Conservation (phyloP, 2,888 invertebrate genomes). For the Tryphoninae sp. region DNA sequence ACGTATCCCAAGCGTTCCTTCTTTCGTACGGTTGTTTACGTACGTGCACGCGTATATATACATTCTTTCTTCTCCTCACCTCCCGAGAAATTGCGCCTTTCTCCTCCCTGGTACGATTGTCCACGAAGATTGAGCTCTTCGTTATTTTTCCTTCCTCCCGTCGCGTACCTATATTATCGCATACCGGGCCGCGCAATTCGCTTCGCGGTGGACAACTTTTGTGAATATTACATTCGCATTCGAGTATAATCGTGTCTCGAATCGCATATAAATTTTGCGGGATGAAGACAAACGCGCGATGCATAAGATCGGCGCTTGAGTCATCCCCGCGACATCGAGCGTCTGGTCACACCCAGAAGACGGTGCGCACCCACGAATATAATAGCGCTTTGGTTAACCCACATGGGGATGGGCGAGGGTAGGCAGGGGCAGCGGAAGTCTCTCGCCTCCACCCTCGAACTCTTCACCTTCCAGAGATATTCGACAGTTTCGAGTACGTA, state of each 20-base stretch:
- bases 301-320: conserved; percentile 64
- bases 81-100: conserved; percentile 30
- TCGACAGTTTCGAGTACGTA: conserved; percentile 57
- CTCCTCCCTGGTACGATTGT: conserved; percentile 36
- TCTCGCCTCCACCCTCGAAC: conserved; percentile 55
- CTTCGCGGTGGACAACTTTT: background rate
- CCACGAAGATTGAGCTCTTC: conserved; percentile 48
- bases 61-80: background rate
- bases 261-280: background rate
- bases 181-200: too few species aligned
- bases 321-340: conserved; percentile 63
- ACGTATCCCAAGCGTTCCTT: background rate
- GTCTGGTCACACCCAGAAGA: conserved; percentile 76
- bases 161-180: too few species aligned
- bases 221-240: background rate
- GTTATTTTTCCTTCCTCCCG: conserved; percentile 12
- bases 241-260: background rate
- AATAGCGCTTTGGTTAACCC: conserved; percentile 65
- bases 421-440: conserved; percentile 64
- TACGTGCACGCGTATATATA: conserved; percentile 10
- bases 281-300: conserved; percentile 31
- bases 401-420: background rate
- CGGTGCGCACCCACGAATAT: conserved; percentile 72
- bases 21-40: conserved; percentile 30
- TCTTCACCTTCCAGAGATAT: conserved; percentile 47